These are phyloP conservation scores for Leucoma salicis DNA, from an alignment of 2,888 invertebrate genomes.

Conservation along the genomic window DNA sequence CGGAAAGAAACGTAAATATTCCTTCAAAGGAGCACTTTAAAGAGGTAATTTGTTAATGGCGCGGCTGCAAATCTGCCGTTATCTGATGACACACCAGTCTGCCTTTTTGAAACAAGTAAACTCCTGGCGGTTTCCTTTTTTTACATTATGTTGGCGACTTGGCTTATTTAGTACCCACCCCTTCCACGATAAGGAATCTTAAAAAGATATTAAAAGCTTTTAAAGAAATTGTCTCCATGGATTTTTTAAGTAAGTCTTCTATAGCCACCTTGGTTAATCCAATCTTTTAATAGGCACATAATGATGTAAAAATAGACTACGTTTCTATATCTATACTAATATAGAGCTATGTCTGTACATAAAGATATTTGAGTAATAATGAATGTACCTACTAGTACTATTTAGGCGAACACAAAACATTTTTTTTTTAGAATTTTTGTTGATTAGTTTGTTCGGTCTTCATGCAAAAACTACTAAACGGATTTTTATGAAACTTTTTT, in stretches of 20 bases:
- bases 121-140: slow-evolving; percentile 59
- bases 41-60: slow-evolving; percentile 77
- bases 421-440: too few relatives aligned
- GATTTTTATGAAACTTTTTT: too few relatives aligned
- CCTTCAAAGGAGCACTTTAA: slow-evolving; percentile 46
- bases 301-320: slow-evolving; percentile 18
- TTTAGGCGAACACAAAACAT: too few relatives aligned
- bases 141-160: slow-evolving; percentile 71
- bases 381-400: too few relatives aligned
- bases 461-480: too few relatives aligned
- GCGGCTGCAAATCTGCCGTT: slow-evolving; percentile 71
- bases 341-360: slow-evolving; percentile 18
- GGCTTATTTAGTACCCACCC: slow-evolving; percentile 71
- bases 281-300: slow-evolving; percentile 22
- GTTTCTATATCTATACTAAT: slow-evolving; percentile 19
- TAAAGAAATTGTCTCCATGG: slow-evolving; percentile 67
- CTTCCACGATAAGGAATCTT: slow-evolving; percentile 72
- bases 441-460: too few relatives aligned
- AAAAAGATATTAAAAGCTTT: slow-evolving; percentile 74
- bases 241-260: slow-evolving; percentile 37
- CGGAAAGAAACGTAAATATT: slow-evolving; percentile 41
- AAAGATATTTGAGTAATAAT: background rate
- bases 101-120: slow-evolving; percentile 76
- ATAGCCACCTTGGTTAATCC: slow-evolving; percentile 18
- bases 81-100: slow-evolving; percentile 71